Conservation (phyloP, 1,140 invertebrate genomes). For the Heliothis subflexa region DNA sequence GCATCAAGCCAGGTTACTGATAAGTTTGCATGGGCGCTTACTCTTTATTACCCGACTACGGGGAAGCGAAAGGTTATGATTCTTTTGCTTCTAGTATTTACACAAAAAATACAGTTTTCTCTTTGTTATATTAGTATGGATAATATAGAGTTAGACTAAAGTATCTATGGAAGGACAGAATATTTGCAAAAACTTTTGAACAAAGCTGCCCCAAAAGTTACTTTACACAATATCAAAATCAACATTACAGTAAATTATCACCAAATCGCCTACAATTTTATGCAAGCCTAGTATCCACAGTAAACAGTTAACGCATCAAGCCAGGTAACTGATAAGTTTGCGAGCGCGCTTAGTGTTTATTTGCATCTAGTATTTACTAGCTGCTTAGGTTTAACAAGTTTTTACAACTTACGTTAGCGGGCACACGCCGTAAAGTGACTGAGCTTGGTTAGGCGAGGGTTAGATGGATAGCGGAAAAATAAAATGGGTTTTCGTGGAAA, state of each 20-base stretch:
- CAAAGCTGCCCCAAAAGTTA: no score
- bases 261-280: neutral
- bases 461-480: neutral
- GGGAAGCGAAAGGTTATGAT: no score
- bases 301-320: conserved; percentile 26
- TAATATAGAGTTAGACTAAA: no score
- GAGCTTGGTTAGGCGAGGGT: neutral
- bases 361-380: conserved; percentile 43
- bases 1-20: conserved; percentile 12
- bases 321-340: conserved; percentile 18
- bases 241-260: neutral
- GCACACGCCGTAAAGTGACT: conserved; percentile 18
- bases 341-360: conserved; percentile 19
- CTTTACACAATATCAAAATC: neutral
- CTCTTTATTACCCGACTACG: no score
- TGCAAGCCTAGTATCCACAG: neutral
- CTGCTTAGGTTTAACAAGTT: conserved; percentile 37
- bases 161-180: neutral
- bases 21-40: conserved; percentile 17
- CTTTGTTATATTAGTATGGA: no score
- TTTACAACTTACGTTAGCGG: conserved; percentile 22
- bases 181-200: neutral
- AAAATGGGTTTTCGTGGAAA: neutral
- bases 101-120: no score
- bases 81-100: no score